A percentile compares a stretch with the other conserved stretches of the same genome.
Evolutionary conservation across 1,140 invertebrate genomes (phyloP).

Genomic region (Muscidifurax raptorellus): DNA sequence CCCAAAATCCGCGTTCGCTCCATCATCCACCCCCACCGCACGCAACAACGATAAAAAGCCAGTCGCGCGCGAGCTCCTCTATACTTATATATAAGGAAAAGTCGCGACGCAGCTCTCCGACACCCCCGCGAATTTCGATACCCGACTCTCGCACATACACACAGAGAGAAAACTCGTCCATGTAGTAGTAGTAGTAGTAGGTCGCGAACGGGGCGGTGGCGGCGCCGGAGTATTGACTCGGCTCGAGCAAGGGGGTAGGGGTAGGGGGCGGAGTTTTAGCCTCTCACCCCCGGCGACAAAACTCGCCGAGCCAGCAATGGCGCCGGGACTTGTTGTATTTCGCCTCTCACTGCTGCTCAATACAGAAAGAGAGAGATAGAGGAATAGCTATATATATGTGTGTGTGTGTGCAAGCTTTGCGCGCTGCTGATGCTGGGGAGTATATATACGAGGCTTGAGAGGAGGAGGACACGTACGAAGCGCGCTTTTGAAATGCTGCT

Average conservation of each 20-base stretch:
- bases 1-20: too few relatives aligned
- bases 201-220: constrained; percentile 23
- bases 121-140: constrained; percentile 38
- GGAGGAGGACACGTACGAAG: background rate
- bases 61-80: background rate
- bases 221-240: constrained; percentile 70
- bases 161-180: background rate
- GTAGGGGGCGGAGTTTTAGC: constrained; percentile 72
- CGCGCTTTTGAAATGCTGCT: too few relatives aligned
- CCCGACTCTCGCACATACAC: background rate
- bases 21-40: too few relatives aligned
- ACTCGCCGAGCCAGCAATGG: constrained; percentile 74
- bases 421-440: too few relatives aligned
- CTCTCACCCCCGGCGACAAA: constrained; percentile 60
- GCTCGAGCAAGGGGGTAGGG: constrained; percentile 7
- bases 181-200: constrained; percentile 9
- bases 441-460: background rate
- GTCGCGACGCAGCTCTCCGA: background rate
- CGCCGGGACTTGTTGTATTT: constrained; percentile 75
- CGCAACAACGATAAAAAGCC: background rate
- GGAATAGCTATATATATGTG: background rate
- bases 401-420: background rate
- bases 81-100: constrained; percentile 26
- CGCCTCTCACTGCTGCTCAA: constrained; percentile 54
- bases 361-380: background rate